Evolutionary conservation across 2,113 vertebrate species (phyloP).

Genomic region (Solenodon paradoxus): DNA sequence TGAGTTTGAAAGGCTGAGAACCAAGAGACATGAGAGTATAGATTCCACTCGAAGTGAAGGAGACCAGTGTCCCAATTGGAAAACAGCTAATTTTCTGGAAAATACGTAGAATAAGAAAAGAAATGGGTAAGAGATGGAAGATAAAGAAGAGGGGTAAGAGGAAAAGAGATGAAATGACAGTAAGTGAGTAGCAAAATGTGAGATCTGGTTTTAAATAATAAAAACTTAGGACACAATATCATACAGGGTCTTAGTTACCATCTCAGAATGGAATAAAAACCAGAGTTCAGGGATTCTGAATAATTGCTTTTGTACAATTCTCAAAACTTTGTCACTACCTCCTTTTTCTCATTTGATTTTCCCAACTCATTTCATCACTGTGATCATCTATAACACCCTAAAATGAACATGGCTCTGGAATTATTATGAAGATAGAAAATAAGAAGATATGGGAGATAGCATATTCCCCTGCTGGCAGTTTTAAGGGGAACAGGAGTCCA

Average conservation of each 20-base stretch:
- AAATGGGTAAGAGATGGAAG: neutral
- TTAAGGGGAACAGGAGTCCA: neutral
- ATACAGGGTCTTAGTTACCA: neutral
- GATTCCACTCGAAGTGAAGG: neutral
- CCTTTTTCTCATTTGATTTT: slow-evolving; percentile 11
- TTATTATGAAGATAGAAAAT: neutral
- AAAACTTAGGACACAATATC: neutral
- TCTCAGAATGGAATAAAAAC: neutral
- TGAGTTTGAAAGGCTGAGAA: neutral
- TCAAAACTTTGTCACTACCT: neutral
- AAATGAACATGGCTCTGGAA: neutral
- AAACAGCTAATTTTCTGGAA: neutral
- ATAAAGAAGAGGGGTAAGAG: neutral
- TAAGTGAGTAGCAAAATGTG: neutral
- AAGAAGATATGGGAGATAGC: neutral
- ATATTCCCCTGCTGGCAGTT: neutral
- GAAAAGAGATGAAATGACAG: neutral
- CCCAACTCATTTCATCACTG: neutral
- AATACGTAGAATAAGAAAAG: neutral
- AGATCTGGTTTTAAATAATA: neutral
- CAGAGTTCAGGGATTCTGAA: neutral
- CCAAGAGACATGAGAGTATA: neutral
- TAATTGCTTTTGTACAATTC: neutral
- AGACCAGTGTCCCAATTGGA: neutral
- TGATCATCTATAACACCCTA: neutral